Evolutionary conservation across 2,888 invertebrate genomes (phyloP).

Genomic region (Leptopilina syphax): DNA sequence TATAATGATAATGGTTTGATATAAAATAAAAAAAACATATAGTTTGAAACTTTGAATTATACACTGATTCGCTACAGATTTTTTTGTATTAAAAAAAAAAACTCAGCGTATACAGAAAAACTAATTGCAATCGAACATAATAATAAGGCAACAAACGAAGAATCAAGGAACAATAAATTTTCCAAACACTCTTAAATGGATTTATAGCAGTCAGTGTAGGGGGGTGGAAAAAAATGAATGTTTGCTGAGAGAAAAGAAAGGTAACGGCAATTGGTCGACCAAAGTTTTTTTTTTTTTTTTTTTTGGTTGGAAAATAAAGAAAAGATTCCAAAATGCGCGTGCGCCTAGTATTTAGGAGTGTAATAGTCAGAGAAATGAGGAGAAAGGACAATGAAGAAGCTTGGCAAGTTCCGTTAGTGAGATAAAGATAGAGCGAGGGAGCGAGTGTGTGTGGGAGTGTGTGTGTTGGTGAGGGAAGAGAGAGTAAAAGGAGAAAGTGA

Average conservation of each 20-base stretch:
- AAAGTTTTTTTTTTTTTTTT: slow-evolving; percentile 30
- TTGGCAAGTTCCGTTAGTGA: slow-evolving; percentile 53
- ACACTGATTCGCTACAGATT: too few species aligned
- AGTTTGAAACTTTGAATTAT: too few species aligned
- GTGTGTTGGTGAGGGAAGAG: slow-evolving; percentile 53
- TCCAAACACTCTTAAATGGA: too few species aligned
- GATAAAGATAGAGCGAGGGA: slow-evolving; percentile 47
- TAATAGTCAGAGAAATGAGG: slow-evolving; percentile 67
- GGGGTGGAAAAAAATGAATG: not conserved
- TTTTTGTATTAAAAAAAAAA: too few species aligned
- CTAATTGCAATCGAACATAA: too few species aligned
- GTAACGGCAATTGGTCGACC: not conserved
- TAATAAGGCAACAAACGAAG: too few species aligned
- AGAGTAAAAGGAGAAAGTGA: slow-evolving; percentile 52
- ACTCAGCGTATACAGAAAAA: too few species aligned
- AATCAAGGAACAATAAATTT: too few species aligned
- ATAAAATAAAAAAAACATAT: too few species aligned
- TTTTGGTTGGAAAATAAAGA: slow-evolving; percentile 48
- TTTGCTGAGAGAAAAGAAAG: not conserved
- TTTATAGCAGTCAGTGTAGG: not conserved
- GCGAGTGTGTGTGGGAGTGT: slow-evolving; percentile 48
- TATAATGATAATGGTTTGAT: too few species aligned
- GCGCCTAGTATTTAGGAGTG: slow-evolving; percentile 72
- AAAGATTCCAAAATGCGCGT: slow-evolving; percentile 62
- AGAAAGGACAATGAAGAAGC: slow-evolving; percentile 64